These are phyloP conservation scores for Osedax fenrisi DNA, from an alignment of 2,888 invertebrate genomes.

Conservation along the genomic window DNA sequence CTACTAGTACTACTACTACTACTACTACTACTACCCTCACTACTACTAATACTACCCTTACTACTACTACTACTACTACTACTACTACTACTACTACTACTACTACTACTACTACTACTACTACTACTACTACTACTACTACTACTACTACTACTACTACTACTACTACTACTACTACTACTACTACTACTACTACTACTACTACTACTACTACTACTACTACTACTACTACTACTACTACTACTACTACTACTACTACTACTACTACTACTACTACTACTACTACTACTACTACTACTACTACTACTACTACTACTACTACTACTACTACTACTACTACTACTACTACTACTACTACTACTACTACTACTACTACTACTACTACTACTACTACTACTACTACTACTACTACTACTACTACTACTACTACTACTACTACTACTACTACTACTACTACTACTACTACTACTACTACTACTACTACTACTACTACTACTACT, in stretches of 20 bases:
- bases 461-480: constrained; percentile 7
- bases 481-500: constrained; percentile 6
- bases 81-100: too few relatives aligned
- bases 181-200: constrained; percentile 10
- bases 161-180: constrained; percentile 10
- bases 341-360: constrained; percentile 10
- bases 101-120: too few relatives aligned
- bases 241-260: constrained; percentile 10
- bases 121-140: too few relatives aligned
- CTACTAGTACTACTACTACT: too few relatives aligned
- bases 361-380: constrained; percentile 10
- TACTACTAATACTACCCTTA: too few relatives aligned
- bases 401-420: constrained; percentile 4
- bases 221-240: constrained; percentile 10
- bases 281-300: constrained; percentile 7
- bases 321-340: constrained; percentile 4
- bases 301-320: constrained; percentile 10
- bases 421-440: constrained; percentile 7
- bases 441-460: not conserved
- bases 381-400: constrained; percentile 7
- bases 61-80: too few relatives aligned
- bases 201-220: constrained; percentile 4
- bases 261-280: constrained; percentile 7
- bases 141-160: not conserved
- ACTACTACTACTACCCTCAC: too few relatives aligned